Base-by-base conservation (phyloP, 2,888 invertebrate species). In the Drosophila infuscata region DNA sequence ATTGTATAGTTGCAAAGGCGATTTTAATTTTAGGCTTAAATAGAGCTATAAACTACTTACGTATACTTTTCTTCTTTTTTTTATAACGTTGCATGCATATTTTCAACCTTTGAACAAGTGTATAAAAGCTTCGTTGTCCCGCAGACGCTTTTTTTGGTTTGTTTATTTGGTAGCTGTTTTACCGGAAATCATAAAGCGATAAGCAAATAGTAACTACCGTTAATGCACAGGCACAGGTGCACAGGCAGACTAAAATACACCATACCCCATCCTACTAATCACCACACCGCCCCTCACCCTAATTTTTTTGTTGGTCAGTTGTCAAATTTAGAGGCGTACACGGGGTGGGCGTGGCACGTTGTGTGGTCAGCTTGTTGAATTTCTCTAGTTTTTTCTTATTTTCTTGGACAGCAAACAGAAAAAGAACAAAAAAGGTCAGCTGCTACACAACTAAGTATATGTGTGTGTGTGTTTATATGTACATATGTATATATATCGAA, bases 321-420 rank as follows among this genome's bases (percentile, higher is more conserved):
- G 76, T 57, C 72, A 66, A 64, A 25, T 53, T 20, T 33, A 17
- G 3, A 63, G 30, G 51, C 49, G 36, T 29, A 41, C 5, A 29
- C 12, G 25, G 35, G 38, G 59, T 60, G 30, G 63, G 66, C 29
- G 67, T 59, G 48, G 38, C 63, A 58, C 49, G 38, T 46, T 63
- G 35, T 53, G 56, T 41, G 54, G 54, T n/a, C 20, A 29, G 70
- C 63, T 80, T 79, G 80, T 78, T 75, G 67, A 71, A 63, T 68
- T 61, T 32, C 9, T 35, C 12, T 46, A 25, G 20, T 1, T 25
- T 46, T 43, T 11, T 11, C 25, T 17, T 46, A 0, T 46, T 25
- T 25, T 46, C 48, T 56, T 62, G n/a, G 30, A 41, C 38, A 49
- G 46, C 20, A 46, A 70, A 49, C 3, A 35, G 35, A n/a, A 48